Evolutionary conservation across 1,140 invertebrate genomes (phyloP).

Genomic region (Macrobrachium rosenbergii): DNA sequence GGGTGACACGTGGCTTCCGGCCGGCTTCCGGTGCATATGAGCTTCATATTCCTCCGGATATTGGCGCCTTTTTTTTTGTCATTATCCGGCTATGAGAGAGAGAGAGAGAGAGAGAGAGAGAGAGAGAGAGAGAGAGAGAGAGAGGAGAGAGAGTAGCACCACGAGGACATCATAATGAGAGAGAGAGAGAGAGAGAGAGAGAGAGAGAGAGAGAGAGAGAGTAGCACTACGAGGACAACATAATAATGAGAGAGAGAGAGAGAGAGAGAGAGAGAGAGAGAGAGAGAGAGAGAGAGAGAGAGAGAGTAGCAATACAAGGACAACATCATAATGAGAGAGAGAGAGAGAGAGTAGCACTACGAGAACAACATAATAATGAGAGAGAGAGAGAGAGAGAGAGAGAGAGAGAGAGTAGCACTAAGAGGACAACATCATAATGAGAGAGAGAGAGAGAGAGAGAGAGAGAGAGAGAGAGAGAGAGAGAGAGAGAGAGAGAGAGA

Average conservation of each 20-base stretch:
- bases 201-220: background rate
- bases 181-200: slow-evolving; percentile 15
- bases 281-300: slow-evolving; percentile 8
- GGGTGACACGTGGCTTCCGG: no score
- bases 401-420: no score
- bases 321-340: no score
- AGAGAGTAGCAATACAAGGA: no score
- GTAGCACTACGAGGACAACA: no score
- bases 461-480: slow-evolving; percentile 1
- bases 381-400: no score
- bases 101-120: slow-evolving; percentile 23
- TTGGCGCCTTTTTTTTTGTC: no score
- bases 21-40: no score
- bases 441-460: slow-evolving; percentile 24
- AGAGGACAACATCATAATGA: background rate
- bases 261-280: slow-evolving; percentile 19
- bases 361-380: no score
- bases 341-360: slow-evolving; percentile 16
- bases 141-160: slow-evolving; percentile 4
- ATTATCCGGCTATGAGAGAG: background rate
- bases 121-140: slow-evolving; percentile 24
- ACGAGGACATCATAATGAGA: no score
- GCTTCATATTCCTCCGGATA: no score
- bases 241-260: background rate
- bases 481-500: background rate